These are phyloP conservation scores for Gymnobelideus leadbeateri DNA, from an alignment of 2,113 vertebrate genomes.

Conservation along the genomic window DNA sequence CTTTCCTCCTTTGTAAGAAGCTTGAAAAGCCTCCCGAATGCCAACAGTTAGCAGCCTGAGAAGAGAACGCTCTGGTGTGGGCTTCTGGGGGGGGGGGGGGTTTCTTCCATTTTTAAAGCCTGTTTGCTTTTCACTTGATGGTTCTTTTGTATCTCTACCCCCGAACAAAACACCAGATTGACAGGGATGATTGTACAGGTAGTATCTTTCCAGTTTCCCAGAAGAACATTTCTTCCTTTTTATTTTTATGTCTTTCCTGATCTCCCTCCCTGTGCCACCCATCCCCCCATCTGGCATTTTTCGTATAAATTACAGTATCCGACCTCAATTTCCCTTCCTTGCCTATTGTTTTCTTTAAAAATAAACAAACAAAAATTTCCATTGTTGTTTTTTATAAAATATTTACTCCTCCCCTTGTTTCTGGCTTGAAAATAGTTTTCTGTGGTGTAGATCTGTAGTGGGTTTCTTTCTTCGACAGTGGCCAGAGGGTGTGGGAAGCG, in stretches of 20 bases:
- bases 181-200: slow-evolving; percentile 66
- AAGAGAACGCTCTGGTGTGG: not conserved
- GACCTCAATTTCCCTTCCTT: slow-evolving; percentile 42
- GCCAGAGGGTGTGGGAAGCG: slow-evolving; percentile 21
- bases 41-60: slow-evolving; percentile 3
- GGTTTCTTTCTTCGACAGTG: slow-evolving; percentile 13
- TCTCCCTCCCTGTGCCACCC: slow-evolving; percentile 37
- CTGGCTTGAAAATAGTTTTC: slow-evolving; percentile 51
- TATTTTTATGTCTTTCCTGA: slow-evolving; percentile 46
- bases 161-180: slow-evolving; percentile 47
- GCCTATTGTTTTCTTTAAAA: slow-evolving; percentile 48
- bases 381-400: slow-evolving; percentile 57
- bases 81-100: accelerated
- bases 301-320: slow-evolving; percentile 73
- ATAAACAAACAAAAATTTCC: not conserved
- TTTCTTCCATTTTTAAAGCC: not conserved
- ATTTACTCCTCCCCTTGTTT: slow-evolving; percentile 54
- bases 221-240: not conserved
- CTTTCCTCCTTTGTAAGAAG: slow-evolving; percentile 27
- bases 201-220: slow-evolving; percentile 62
- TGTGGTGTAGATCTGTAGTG: slow-evolving; percentile 41
- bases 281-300: slow-evolving; percentile 56
- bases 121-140: not conserved
- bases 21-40: not conserved
- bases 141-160: slow-evolving; percentile 59